Percentiles rank a stretch among this genome's conserved stretches.
Evolutionary conservation across 2,113 vertebrate species (phyloP).

Genomic region (Sorex araneus): DNA sequence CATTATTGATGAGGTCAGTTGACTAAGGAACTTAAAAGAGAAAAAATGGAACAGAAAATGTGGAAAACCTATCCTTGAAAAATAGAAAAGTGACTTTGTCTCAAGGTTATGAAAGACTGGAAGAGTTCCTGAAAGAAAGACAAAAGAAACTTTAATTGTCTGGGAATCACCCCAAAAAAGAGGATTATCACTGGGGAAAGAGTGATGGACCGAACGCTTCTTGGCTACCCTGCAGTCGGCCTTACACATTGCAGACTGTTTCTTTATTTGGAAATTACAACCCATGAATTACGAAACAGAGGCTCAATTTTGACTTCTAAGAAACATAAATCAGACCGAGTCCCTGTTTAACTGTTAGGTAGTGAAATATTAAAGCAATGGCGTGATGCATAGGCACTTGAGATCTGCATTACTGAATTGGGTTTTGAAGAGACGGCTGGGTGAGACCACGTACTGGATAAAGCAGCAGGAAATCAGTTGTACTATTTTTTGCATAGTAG

Average conservation of each 20-base stretch:
- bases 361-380: slow-evolving; percentile 65
- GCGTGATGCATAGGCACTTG: slow-evolving; percentile 67
- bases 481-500: slow-evolving; percentile 77
- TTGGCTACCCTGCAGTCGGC: slow-evolving; percentile 26
- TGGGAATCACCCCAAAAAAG: slow-evolving; percentile 32
- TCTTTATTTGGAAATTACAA: slow-evolving; percentile 67
- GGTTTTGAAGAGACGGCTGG: slow-evolving; percentile 52
- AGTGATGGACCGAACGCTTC: background rate
- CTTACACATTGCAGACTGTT: background rate
- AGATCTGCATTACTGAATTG: slow-evolving; percentile 65
- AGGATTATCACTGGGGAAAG: background rate
- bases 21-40: slow-evolving; percentile 52
- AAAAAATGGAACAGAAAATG: slow-evolving; percentile 53
- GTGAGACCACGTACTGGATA: slow-evolving; percentile 59
- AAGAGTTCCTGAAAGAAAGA: slow-evolving; percentile 12
- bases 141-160: background rate
- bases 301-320: slow-evolving; percentile 66
- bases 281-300: slow-evolving; percentile 62
- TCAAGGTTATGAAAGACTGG: slow-evolving; percentile 43
- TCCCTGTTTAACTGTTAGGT: background rate
- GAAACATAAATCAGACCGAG: slow-evolving; percentile 65
- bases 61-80: background rate
- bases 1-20: slow-evolving; percentile 61
- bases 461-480: slow-evolving; percentile 78
- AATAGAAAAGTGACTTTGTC: slow-evolving; percentile 42